Base-by-base conservation (phyloP, 2,888 invertebrate genomes). In the Plutella xylostella region DNA sequence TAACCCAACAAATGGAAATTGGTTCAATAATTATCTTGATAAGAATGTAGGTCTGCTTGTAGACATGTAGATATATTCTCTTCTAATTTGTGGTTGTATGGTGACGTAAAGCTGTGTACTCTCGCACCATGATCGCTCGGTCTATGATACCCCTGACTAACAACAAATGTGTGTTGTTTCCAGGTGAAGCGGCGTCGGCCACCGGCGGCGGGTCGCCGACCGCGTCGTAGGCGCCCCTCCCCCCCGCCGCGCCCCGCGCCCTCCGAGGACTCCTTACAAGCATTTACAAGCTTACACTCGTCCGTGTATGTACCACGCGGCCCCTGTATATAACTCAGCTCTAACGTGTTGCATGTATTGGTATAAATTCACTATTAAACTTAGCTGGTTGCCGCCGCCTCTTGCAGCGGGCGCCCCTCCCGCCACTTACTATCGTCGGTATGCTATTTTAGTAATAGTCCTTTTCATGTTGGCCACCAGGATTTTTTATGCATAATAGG, bases 401-500 rank as follows among this genome's bases (percentile, higher is more conserved):
- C 15, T 33, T 17, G 33, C 33, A n/a, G 17, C 20, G 37, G 4
- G n/a, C 20, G 37, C 37, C 20, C 20, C 18, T 5, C 12, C 48
- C 45, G 48, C 48, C 45, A 20, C 51, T 11, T 37, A 21, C 5
- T 15, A 57, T 61, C 60, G 57, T 58, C 61, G 59, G 61, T 66
- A 65, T 63, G 72, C 68, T 65, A 63, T 22, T 60, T 66, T 69
- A 73, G 72, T 69, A 65, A 68, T 73, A 69, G 63, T 68, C 63
- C 15, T 62, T 68, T 69, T 72, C 68, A 65, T 70, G 69, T 73
- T 71, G 72, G 70, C 72, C 71, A 69, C 68, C 68, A 67, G 67
- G 68, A 65, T 68, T 67, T 66, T 68, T 61, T 61, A 22, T 73
- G 73, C 74, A 74, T 76, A 74, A 73, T 75, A 74, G 71, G 68